A percentile compares a stretch with the other conserved stretches of the same genome.
Evolutionary conservation across 2,888 invertebrate genomes (phyloP).

Genomic region (Glyphotaelius pellucidus): DNA sequence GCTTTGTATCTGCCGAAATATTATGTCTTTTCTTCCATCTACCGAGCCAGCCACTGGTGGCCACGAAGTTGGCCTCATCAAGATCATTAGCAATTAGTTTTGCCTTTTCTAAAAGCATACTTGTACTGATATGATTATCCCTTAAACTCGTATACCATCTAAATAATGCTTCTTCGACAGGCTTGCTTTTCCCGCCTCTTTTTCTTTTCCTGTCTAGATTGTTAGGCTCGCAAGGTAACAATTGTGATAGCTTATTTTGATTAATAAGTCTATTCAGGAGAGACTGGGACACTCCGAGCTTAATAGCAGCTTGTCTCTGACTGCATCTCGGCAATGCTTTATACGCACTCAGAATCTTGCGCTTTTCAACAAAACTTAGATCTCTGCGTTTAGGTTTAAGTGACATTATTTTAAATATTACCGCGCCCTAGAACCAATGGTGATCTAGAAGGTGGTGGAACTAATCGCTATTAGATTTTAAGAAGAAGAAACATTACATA

Average conservation of each 20-base stretch:
- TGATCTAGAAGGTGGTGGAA: background rate
- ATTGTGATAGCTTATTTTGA: background rate
- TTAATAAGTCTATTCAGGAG: background rate
- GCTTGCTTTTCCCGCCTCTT: background rate
- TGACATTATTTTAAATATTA: background rate
- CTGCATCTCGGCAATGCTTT: background rate
- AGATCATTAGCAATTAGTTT: slow-evolving; percentile 2
- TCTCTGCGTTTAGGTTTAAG: background rate
- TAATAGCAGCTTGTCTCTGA: background rate
- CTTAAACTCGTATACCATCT: background rate
- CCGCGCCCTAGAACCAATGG: background rate
- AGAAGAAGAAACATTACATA: background rate
- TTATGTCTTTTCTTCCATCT: background rate
- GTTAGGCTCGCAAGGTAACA: background rate
- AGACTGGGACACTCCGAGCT: background rate
- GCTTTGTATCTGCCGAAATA: background rate
- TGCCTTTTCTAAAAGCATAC: background rate
- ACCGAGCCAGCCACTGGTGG: background rate
- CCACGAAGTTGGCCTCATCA: background rate
- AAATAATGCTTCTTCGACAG: slow-evolving; percentile 2
- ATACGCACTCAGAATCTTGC: background rate
- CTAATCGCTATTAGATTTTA: background rate
- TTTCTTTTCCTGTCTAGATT: slow-evolving; percentile 2
- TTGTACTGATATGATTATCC: background rate
- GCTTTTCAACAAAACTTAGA: background rate